A percentile compares a stretch with the other conserved stretches of the same genome.
These are phyloP conservation scores for Nasua narica DNA, from an alignment of 2,797 vertebrate genomes.

Conservation along the genomic window DNA sequence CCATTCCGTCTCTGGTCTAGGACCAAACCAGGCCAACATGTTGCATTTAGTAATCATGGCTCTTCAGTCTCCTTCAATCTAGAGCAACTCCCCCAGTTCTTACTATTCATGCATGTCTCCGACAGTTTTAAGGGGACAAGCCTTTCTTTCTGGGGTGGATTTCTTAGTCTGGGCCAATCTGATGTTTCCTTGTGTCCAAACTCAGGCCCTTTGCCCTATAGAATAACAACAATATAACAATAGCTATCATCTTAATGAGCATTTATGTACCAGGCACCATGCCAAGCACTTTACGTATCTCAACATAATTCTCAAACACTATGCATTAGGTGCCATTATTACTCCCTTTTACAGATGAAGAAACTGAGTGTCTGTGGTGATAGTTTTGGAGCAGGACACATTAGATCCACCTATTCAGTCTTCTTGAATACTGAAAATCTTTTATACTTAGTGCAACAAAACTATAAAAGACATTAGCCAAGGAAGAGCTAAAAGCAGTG, in stretches of 20 bases:
- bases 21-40: neutral
- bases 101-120: neutral
- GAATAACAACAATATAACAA: neutral
- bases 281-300: neutral
- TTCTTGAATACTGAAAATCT: neutral
- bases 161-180: neutral
- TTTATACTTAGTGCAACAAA: neutral
- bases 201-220: neutral
- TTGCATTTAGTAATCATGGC: no score
- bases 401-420: neutral
- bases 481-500: constrained; percentile 31
- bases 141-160: neutral
- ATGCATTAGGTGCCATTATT: neutral
- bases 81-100: neutral
- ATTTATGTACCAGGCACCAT: neutral
- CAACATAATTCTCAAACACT: neutral
- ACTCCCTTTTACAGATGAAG: neutral
- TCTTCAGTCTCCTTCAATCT: neutral
- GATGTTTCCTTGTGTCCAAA: neutral
- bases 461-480: neutral
- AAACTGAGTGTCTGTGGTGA: neutral
- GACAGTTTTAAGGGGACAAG: neutral
- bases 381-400: neutral
- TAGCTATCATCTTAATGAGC: neutral
- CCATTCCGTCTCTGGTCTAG: neutral